Base-by-base conservation (phyloP, 35 echinoderm and acorn worm genomes). In the Diadema setosum region DNA sequence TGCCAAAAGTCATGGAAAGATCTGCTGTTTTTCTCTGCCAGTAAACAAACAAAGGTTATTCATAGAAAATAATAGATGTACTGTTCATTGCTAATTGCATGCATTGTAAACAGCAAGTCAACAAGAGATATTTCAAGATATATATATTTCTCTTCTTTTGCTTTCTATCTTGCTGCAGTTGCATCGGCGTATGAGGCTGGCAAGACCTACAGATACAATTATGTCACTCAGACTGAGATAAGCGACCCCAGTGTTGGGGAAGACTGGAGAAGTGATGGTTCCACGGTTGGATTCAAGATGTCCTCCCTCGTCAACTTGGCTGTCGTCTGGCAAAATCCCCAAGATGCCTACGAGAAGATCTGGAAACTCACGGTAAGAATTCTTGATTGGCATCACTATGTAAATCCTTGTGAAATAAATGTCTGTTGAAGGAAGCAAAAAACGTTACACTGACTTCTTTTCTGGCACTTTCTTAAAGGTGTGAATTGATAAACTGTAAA, bases 131-230 rank as follows among this genome's bases (percentile, higher is more conserved):
- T 11, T 11, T n/a, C 48, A 52, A 11, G 48, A 52, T 11, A 9
- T 52, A 11, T 52, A 9, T 52, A n/a, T n/a, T 11, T 52, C 11
- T 44, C 34, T 46, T 56, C 4, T 15, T 25, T 83, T n/a, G 29
- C 18, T 83, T n/a, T 43, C 24, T 4, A 58, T 83, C 31, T 21
- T 42, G 39, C 36, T 74, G 85, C 63, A 36, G 35, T 23, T 75
- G 64, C 26, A 23, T 15, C 75, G 20, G 44, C 61, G 12, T 87
- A 87, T 50, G 65, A 87, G 14, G 27, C 69, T 8, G 81, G 88
- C 15, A 90, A 90, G 45, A 74, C 80, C 5, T 90, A 90, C 88
- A 83, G 63, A 39, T 90, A 90, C 56, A 84, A 73, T 44, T 90
- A 90, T 73, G 88, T 59, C 30, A 84, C 88, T 20, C 48, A 90